A percentile compares a stretch with the other conserved stretches of the same genome.
Conservation (phyloP, 2,888 invertebrate species). For the Tanytarsus gracilentus region DNA sequence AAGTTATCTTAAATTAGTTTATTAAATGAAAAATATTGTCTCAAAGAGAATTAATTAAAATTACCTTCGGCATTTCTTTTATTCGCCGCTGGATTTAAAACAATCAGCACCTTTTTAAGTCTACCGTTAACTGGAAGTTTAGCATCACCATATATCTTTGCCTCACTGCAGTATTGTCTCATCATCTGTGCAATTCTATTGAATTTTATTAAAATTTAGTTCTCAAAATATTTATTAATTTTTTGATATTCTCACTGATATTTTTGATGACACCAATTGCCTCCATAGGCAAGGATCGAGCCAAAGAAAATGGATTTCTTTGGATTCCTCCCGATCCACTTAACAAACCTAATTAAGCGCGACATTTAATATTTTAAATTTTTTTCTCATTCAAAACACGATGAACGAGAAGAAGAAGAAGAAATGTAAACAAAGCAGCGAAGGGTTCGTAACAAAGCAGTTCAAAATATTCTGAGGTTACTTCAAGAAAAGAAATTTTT, state of each 20-base stretch:
- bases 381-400: too few species aligned
- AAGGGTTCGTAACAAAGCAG: too few species aligned
- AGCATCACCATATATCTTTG: constrained; percentile 60
- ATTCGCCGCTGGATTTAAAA: constrained; percentile 85
- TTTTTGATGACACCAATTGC: constrained; percentile 57
- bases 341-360: constrained; percentile 53
- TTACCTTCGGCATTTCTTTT: constrained; percentile 55
- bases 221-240: constrained; percentile 19
- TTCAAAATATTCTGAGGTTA: too few species aligned
- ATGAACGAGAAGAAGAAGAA: too few species aligned
- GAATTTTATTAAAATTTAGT: constrained; percentile 19
- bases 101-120: constrained; percentile 66
- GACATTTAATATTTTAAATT: constrained; percentile 39
- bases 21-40: neutral
- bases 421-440: too few species aligned
- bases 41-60: constrained; percentile 15
- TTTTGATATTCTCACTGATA: constrained; percentile 55
- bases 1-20: constrained; percentile 47
- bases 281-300: constrained; percentile 58
- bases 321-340: constrained; percentile 73
- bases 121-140: constrained; percentile 47
- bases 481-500: too few species aligned
- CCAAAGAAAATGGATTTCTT: constrained; percentile 73
- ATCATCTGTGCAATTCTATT: constrained; percentile 66
- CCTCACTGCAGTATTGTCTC: constrained; percentile 69